A percentile compares a stretch with the other conserved stretches of the same genome.
Conservation (phyloP, 2,113 vertebrate species). For the Melanerpes aurifrons region DNA sequence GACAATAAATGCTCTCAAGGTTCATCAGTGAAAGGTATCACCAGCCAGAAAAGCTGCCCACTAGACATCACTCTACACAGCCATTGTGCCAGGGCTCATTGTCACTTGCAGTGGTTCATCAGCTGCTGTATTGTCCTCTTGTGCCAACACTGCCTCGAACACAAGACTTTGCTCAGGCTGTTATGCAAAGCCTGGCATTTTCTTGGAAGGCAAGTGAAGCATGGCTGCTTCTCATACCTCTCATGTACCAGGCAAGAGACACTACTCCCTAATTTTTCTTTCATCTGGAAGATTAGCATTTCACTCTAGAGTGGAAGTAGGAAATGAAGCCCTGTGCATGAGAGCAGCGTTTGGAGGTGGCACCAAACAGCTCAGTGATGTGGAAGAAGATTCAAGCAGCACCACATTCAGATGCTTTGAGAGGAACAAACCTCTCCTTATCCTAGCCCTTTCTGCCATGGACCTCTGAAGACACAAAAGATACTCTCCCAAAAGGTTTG, state of each 20-base stretch:
- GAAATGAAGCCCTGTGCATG: not conserved
- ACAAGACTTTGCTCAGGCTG: not conserved
- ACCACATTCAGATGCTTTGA: not conserved
- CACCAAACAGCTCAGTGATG: not conserved
- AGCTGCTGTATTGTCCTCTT: not conserved
- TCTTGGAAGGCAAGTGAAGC: not conserved
- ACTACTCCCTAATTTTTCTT: not conserved
- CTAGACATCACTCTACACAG: not conserved
- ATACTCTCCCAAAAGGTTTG: not conserved
- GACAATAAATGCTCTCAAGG: constrained; percentile 10
- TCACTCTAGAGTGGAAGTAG: not conserved
- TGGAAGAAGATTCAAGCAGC: not conserved
- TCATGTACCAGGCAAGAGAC: not conserved
- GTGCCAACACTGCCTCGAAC: not conserved
- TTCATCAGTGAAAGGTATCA: not conserved
- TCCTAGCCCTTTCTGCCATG: not conserved
- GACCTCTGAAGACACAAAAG: not conserved
- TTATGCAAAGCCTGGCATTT: not conserved
- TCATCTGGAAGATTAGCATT: not conserved
- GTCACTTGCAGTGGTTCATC: constrained; percentile 9
- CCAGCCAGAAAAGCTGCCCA: not conserved
- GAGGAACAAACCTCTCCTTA: not conserved
- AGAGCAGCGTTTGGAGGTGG: not conserved
- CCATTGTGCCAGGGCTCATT: not conserved
- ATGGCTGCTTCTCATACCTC: not conserved